Conservation (phyloP, 2,888 invertebrate species). For the Drosophila meridionalis region DNA sequence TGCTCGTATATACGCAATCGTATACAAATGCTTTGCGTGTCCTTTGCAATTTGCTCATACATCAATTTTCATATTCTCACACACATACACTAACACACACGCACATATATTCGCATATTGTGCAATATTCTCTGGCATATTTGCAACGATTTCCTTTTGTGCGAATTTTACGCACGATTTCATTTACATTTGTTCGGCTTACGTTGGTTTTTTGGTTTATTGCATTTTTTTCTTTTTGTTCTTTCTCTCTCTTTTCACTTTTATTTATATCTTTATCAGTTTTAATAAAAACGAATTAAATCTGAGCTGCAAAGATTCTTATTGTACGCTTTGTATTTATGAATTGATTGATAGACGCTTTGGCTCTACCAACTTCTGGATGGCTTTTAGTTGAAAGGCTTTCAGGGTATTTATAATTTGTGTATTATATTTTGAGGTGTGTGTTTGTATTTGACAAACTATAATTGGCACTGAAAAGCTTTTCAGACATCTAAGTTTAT, state of each 20-base stretch:
- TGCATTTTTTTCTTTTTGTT: background rate
- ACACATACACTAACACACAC: constrained; percentile 8
- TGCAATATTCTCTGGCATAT: constrained; percentile 59
- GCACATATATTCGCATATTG: constrained; percentile 27
- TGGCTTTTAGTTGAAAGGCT: background rate
- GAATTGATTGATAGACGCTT: constrained; percentile 51
- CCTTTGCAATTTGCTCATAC: constrained; percentile 74
- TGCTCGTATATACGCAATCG: constrained; percentile 13
- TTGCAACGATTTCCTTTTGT: constrained; percentile 69
- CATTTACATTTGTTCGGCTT: constrained; percentile 73
- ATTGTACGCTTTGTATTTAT: constrained; percentile 40
- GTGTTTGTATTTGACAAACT: too few species aligned
- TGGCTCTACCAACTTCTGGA: background rate
- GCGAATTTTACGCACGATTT: constrained; percentile 77
- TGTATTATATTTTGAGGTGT: background rate
- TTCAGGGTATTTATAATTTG: background rate
- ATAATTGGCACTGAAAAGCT: background rate
- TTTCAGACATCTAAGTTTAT: too few species aligned
- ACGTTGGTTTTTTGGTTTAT: constrained; percentile 28
- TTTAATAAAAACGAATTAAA: constrained; percentile 68
- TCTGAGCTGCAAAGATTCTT: constrained; percentile 39
- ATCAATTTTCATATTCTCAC: constrained; percentile 72
- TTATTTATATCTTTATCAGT: constrained; percentile 50
- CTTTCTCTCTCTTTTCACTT: constrained; percentile 1
- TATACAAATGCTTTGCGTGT: constrained; percentile 66